phyloP scores from a whole-genome alignment of 2,888 invertebrate genomes.

The Aspidapion aeneum region DNA sequence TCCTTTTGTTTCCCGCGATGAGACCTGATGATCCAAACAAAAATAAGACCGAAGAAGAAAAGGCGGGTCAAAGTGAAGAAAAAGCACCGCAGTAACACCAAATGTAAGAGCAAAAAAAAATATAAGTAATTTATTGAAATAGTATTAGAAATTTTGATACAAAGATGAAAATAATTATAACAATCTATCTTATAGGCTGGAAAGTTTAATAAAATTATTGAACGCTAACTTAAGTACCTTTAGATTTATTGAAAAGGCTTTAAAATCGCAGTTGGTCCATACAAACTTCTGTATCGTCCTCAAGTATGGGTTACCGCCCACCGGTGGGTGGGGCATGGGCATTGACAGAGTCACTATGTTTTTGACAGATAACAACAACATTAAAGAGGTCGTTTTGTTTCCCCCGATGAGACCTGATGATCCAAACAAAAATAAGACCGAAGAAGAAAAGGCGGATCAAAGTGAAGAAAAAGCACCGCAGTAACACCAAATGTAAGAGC shows the following conservation, averaged over 20 bases:
- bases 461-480: too few species aligned
- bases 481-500: too few species aligned
- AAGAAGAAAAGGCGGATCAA: constrained; percentile 35
- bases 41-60: constrained; percentile 49
- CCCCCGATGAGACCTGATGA: constrained; percentile 99
- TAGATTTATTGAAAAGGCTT: too few species aligned
- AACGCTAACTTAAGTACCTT: too few species aligned
- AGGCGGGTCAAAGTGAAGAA: too few species aligned
- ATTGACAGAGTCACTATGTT: constrained; percentile 98
- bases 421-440: constrained; percentile 58
- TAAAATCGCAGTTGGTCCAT: constrained; percentile 94
- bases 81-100: too few species aligned
- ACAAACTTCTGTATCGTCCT: constrained; percentile 97
- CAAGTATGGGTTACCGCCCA: constrained; percentile 97
- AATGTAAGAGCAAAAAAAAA: too few species aligned
- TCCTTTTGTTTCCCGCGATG: constrained; percentile 98
- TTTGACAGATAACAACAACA: constrained; percentile 96
- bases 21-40: constrained; percentile 86
- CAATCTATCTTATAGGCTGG: too few species aligned
- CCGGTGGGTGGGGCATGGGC: constrained; percentile 99
- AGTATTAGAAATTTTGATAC: too few species aligned
- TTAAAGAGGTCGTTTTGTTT: constrained; percentile 98
- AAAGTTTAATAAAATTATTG: too few species aligned
- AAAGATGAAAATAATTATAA: too few species aligned
- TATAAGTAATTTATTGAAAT: too few species aligned